These are phyloP conservation scores for Papilio gigon DNA, from an alignment of 2,888 invertebrate species.

Conservation along the genomic window DNA sequence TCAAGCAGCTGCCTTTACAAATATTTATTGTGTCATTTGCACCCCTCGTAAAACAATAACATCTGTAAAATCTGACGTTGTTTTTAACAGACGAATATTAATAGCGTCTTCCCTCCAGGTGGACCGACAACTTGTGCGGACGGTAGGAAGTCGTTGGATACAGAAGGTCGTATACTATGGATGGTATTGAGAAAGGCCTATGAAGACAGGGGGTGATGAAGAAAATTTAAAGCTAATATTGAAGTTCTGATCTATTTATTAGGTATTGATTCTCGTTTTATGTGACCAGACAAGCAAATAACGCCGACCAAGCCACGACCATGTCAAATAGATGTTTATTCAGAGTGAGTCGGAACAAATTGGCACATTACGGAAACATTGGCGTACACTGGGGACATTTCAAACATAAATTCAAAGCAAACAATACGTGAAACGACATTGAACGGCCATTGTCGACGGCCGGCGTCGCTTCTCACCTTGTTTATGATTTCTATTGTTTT, in stretches of 20 bases:
- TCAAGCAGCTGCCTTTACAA: slow-evolving; percentile 79
- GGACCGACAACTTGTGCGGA: no score
- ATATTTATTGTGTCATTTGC: slow-evolving; percentile 74
- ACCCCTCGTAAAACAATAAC: slow-evolving; percentile 46
- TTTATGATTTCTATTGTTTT: slow-evolving; percentile 18
- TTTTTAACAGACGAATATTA: neutral
- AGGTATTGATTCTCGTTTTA: neutral
- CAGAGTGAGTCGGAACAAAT: neutral
- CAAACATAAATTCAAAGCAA: slow-evolving; percentile 22
- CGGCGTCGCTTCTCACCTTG: neutral
- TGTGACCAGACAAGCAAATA: neutral
- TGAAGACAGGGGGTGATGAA: no score
- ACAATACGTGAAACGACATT: slow-evolving; percentile 19
- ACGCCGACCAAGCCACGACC: neutral
- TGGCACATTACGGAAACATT: slow-evolving; percentile 14
- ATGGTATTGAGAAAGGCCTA: no score
- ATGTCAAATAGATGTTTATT: slow-evolving; percentile 17
- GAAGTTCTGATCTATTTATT: neutral
- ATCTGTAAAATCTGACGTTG: slow-evolving; percentile 35
- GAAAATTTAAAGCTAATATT: no score
- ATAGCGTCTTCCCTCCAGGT: no score
- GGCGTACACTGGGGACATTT: slow-evolving; percentile 5
- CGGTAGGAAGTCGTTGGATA: no score
- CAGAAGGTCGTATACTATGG: no score
- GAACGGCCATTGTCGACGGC: slow-evolving; percentile 15